Evolutionary conservation across 2,888 invertebrate species (phyloP), one percentile per base, ranked within the genome.

Genomic region (Quadroppia sp.): DNA sequence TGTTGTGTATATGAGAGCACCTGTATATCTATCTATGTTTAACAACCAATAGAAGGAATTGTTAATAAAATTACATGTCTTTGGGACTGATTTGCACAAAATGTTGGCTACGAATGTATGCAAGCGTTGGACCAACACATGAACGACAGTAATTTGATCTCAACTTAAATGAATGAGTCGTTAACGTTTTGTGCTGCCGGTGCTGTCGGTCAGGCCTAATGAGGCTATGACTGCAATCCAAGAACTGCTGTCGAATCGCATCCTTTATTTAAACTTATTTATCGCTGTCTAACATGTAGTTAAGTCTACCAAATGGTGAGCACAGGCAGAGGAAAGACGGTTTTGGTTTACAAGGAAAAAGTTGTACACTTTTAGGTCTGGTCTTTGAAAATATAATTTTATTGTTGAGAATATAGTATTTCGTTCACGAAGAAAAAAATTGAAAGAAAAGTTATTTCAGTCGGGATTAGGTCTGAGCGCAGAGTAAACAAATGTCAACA

Each of bases 401-500:
- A 11, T 20, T 20, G n/a, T 53, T 53, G 2, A 53, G 28, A 23
- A 25, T 53, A 7, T 20, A 15, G 13, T 28, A 53, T 15, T 53
- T 11, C 13, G 6, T 53, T 28, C 9, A 23, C 53, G 23, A 20
- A 53, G n/a, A n/a, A n/a, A n/a, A 53, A 20, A 53, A 53, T 20
- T 53, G 23, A 23, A 25, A 53, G 23, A 13, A 13, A 53, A 53
- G 13, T 53, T 53, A 11, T 53, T 53, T 23, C 1, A 3, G 53
- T 53, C 23, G 3, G 53, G 53, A 53, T 53, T 53, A 53, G 53
- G 13, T 9, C 23, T 15, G 17, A 53, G 53, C 53, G 17, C 53
- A 20, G 53, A 53, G 53, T 53, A 53, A 53, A 53, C 53, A 53
- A n/a, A 53, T 53, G 53, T 53, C 53, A 53, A 53, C 53, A 53